phyloP scores from a whole-genome alignment of 2,797 vertebrate species.

The Dermochelys coriacea region DNA sequence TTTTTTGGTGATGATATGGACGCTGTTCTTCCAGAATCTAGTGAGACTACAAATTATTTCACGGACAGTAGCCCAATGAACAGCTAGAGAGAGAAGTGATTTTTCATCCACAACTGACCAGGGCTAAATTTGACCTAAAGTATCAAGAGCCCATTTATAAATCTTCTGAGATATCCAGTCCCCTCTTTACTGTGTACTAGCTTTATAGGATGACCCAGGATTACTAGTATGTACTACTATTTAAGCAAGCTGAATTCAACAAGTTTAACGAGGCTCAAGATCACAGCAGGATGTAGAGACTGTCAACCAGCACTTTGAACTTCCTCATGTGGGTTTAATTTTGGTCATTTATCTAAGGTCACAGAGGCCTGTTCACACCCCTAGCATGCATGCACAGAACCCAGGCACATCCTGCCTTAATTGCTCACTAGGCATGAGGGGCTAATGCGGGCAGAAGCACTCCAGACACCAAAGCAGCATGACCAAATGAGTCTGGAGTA shows the following conservation, averaged over 20 bases:
- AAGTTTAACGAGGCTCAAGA: rapidly evolving
- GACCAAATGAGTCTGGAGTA: not conserved
- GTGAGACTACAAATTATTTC: not conserved
- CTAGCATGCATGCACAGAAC: not conserved
- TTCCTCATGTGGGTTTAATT: not conserved
- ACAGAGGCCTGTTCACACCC: not conserved
- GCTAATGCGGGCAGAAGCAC: not conserved
- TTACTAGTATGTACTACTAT: rapidly evolving
- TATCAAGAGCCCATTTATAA: not conserved
- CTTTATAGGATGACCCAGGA: not conserved
- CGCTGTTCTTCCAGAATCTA: not conserved
- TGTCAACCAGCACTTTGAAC: rapidly evolving
- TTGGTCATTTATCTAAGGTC: rapidly evolving
- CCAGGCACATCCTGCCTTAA: rapidly evolving
- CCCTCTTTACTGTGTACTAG: not conserved
- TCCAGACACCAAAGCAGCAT: rapidly evolving
- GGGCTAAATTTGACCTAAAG: not conserved
- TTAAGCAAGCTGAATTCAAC: not conserved
- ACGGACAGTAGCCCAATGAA: not conserved
- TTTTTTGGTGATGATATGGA: not conserved
- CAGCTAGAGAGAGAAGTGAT: not conserved
- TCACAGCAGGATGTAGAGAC: not conserved
- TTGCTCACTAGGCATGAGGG: rapidly evolving
- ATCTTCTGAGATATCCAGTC: not conserved
- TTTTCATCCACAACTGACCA: not conserved